Conservation (phyloP, 2,797 vertebrate genomes). For the Spea hammondii region DNA sequence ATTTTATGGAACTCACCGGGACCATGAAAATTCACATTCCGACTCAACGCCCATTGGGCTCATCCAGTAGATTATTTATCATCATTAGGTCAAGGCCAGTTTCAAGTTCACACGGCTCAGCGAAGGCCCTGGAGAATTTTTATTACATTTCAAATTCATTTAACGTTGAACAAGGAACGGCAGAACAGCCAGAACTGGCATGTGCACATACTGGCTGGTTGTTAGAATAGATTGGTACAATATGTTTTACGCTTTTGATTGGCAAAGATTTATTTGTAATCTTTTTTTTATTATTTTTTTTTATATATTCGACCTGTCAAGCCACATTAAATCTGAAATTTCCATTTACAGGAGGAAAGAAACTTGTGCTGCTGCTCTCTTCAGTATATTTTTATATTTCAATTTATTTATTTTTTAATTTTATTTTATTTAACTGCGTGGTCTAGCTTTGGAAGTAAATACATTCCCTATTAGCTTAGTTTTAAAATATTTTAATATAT, state of each 20-base stretch:
- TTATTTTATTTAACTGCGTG: constrained; percentile 2
- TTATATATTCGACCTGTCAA: constrained; percentile 43
- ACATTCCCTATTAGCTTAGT: not conserved
- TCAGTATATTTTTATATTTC: not conserved
- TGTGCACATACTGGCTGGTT: constrained; percentile 26
- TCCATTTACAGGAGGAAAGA: constrained; percentile 30
- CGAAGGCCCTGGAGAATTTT: constrained; percentile 29
- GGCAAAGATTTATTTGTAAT: constrained; percentile 45
- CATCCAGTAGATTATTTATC: constrained; percentile 7
- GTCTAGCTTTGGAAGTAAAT: constrained; percentile 9
- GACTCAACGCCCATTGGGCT: not conserved
- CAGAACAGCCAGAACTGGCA: constrained; percentile 30
- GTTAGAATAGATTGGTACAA: constrained; percentile 48
- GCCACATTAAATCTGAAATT: constrained; percentile 46
- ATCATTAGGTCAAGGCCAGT: constrained; percentile 29
- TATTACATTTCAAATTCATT: constrained; percentile 39
- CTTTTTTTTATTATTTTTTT: constrained; percentile 34
- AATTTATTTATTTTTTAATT: not conserved
- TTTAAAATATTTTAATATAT: not conserved
- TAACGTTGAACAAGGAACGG: constrained; percentile 34
- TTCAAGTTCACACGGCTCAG: constrained; percentile 14
- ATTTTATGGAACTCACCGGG: no score
- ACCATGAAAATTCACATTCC: no score
- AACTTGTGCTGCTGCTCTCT: not conserved
- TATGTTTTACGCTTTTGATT: constrained; percentile 51